Evolutionary conservation across 2,113 vertebrate species (phyloP).

Genomic region (Scalopus aquaticus): DNA sequence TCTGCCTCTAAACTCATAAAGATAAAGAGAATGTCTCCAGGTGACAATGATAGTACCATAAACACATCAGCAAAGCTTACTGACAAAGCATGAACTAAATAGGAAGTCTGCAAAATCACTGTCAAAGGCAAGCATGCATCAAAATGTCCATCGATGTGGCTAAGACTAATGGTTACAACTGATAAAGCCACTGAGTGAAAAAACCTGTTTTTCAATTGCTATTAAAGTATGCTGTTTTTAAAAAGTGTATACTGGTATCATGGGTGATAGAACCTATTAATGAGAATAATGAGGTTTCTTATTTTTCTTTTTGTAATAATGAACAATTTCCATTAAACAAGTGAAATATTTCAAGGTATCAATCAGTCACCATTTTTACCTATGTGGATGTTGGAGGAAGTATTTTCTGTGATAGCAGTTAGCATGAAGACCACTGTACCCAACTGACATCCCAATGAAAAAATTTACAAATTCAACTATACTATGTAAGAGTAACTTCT

Average conservation of each 20-base stretch:
- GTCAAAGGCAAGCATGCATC: neutral
- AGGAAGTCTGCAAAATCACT: neutral
- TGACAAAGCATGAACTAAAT: neutral
- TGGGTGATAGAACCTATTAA: neutral
- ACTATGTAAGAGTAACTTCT: neutral
- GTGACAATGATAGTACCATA: neutral
- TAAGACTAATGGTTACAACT: neutral
- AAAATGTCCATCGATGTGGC: neutral
- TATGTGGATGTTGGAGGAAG: neutral
- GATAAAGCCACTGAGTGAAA: neutral
- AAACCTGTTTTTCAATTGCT: slow-evolving; percentile 3
- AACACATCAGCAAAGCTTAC: neutral
- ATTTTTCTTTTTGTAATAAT: neutral
- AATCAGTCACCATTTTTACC: neutral
- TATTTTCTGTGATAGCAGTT: neutral
- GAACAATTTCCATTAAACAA: neutral
- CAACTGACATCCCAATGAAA: neutral
- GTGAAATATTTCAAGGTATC: neutral
- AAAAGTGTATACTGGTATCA: neutral
- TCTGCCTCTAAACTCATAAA: neutral
- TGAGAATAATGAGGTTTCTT: neutral
- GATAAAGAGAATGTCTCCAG: neutral
- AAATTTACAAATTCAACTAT: neutral
- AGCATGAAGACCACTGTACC: neutral
- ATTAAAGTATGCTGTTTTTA: neutral